Evolutionary conservation across 2,113 vertebrate genomes (phyloP), one percentile per base, ranked within the genome.

Genomic region (Astur gentilis): DNA sequence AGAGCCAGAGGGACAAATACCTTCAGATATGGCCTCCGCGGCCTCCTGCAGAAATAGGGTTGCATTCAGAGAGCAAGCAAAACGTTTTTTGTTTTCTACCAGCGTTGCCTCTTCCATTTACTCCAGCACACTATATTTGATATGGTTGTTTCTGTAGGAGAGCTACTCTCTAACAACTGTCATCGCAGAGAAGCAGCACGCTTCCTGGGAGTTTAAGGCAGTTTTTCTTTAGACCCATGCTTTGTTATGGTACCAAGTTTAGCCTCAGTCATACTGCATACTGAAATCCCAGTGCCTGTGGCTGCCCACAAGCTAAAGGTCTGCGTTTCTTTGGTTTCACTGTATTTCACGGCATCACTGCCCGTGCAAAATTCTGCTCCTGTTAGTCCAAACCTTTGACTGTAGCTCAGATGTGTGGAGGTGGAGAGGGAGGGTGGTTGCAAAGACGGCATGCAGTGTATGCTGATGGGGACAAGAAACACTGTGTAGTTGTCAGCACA

Each of bases 201-300:
- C 19, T 81, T 82, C 54, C 40, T 72, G 84, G 66, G 70, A 87
- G 66, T 47, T 96, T 87, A 89, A 92, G 65, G 40, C 69, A 84
- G 83, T 44, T 96, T 87, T 81, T 93, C 49, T 80, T 90, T 94
- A 95, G 87, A 85, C 47, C 49, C 70, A 72, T 12, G 1, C 75
- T 93, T 95, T 94, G 73, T 96, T 96, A 79, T 65, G 87, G 79
- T 91, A 91, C 84, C 81, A 83, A 87, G 65, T 91, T 96, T 89
- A 94, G 77, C 65, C 52, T 77, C 91, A 85, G 73, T 40, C 49
- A 22, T 64, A 31, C 70, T 29, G 49, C 45, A 36, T 14, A 17
- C 61, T 69, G 57, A 87, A 90, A 85, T 72, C 36, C 40, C n/a
- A 23, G 45, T 6, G 54, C n/a, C 67, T 89, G 40, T 17, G 31